Base-by-base conservation (phyloP, 1,140 invertebrate genomes). In the Drosophila novamexicana region DNA sequence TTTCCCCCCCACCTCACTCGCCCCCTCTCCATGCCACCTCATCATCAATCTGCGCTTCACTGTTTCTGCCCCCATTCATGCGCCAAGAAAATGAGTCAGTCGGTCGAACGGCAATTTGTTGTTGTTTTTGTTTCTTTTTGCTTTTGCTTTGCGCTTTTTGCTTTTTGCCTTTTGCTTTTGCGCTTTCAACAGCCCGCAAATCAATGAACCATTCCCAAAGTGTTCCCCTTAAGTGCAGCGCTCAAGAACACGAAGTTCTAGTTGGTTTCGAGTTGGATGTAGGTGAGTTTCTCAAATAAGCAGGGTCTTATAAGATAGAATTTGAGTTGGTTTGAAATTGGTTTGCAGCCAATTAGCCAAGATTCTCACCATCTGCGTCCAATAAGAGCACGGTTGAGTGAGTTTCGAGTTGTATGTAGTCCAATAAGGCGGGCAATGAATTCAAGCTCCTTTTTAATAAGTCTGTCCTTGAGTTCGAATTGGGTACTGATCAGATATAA, bases 51-150 rank as follows among this genome's bases (percentile, higher is more conserved):
- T 59, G 45, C 47, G 66, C 65, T 49, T 49, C 45, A 49, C 47
- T 29, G 22, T 29, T 47, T 64, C 12, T 70, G 52, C 47, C 70
- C 66, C 66, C 73, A 81, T 77, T 80, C 74, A 85, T 66, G 57
- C 61, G 53, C 52, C 37, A 63, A 45, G 45, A 86, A 82, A 82
- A 77, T 88, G 79, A 88, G 84, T 88, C 84, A 89, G 79, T 85
- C 82, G 78, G 79, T 81, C 82, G 82, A 73, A 73, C 76, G 53
- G 68, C 62, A 1, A 16, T 36, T 53, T 57, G 44, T 67, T 64
- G 58, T 65, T 59, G 67, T 44, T 18, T 29, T 42, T 59, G n/a
- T 61, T 68, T 79, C 63, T 32, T 54, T 50, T 53, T 32, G 45
- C 22, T 53, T 75, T 69, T 59, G 50, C 39, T 64, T 73, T 52